Conservation (phyloP, 1,140 invertebrate species). For the Protaetia brevitarsis region DNA sequence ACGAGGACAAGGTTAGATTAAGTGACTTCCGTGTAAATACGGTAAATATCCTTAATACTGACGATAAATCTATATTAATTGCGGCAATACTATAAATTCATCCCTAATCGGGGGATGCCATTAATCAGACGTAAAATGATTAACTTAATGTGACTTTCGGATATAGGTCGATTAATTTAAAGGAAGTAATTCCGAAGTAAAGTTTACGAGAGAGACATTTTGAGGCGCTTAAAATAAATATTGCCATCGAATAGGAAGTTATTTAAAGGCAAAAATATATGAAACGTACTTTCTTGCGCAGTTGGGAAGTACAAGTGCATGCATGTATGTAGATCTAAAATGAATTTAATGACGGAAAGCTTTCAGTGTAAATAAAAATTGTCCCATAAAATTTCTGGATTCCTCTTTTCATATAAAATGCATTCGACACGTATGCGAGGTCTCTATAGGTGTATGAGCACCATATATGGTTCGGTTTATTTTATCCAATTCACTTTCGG, state of each 20-base stretch:
- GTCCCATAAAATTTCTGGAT: background rate
- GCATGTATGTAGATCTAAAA: background rate
- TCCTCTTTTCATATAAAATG: background rate
- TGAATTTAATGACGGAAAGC: background rate
- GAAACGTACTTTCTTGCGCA: too few relatives aligned
- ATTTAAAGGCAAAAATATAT: too few relatives aligned
- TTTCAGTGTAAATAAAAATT: background rate
- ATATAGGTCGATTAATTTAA: background rate
- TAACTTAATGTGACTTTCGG: background rate
- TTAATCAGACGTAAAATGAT: conserved; percentile 13
- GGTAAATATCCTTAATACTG: background rate
- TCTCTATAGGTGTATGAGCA: background rate
- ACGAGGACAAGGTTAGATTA: background rate
- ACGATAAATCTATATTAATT: conserved; percentile 1
- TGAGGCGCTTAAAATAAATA: too few relatives aligned
- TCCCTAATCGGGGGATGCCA: background rate
- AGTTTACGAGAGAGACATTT: too few relatives aligned
- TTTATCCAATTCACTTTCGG: conserved; percentile 13
- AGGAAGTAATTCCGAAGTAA: background rate
- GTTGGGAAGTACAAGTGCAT: background rate
- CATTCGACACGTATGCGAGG: background rate
- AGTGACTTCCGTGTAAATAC: conserved; percentile 5
- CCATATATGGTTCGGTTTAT: background rate
- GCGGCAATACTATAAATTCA: background rate
- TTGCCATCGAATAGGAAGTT: too few relatives aligned